Base-by-base conservation (phyloP, 2,113 vertebrate species). In the Melanocharis versteri region DNA sequence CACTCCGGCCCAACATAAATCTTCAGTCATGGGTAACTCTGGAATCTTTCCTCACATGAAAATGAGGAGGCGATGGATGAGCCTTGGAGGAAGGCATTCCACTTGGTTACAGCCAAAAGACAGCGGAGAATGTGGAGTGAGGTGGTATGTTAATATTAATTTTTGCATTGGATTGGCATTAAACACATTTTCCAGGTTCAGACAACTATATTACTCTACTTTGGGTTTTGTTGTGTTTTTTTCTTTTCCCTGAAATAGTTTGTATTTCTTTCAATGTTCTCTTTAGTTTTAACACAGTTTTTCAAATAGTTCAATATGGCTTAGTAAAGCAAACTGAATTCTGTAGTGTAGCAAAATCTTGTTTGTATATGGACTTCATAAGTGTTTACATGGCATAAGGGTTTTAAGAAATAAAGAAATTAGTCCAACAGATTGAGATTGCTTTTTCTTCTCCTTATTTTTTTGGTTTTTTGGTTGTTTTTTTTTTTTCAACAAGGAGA, bases 401-500 rank as follows among this genome's bases (percentile, higher is more conserved):
- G 13, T 57, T 40, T n/a, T 40, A 76, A 48, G 7, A 7, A 75
- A 84, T 44, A 84, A 93, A 54, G 16, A 70, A 84, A 3, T 17
- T 31, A 87, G 27, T 60, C 17, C 8, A 72, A 35, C 0, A 3
- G 15, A 64, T 64, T 90, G 11, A 65, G 27, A 48, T 4, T 45
- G 15, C 48, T 48, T 77, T 65, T 77, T 2, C 5, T 66, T 37
- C 3, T 27, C 2, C 3, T 24, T 30, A 64, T 54, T 56, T 40
- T 18, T 9, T 4, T 2, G 12, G 3, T 2, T 3, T 21, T 42
- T 18, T 2, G 6, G 4, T 1, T 1, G 2, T 12, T 30, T 45
- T 87, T 9, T 1, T 2, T 12, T 30, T 45, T 87, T 9, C 44
- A 40, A 47, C 17, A 31, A 62, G n/a, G 6, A 28, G 4, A 24